Percentiles rank a stretch among this genome's conserved stretches.
phyloP scores from a whole-genome alignment of 2,113 vertebrate genomes.

The Gavialis gangeticus region DNA sequence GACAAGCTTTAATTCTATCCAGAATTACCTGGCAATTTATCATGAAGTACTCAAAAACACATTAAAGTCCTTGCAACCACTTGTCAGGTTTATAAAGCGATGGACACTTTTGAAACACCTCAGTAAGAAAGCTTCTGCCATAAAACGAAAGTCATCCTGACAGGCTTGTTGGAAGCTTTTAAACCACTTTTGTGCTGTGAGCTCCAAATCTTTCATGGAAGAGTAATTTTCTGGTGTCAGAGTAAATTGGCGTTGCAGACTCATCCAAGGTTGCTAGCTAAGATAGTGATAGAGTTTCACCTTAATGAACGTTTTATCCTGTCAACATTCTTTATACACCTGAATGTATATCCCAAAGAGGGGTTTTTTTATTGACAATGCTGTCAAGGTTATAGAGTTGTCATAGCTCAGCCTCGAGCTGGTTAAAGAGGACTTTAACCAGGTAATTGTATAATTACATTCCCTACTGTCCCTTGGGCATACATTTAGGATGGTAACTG shows the following conservation, averaged over 20 bases:
- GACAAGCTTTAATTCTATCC: background rate
- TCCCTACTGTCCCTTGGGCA: background rate
- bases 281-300: background rate
- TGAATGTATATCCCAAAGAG: background rate
- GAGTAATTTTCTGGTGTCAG: background rate
- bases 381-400: background rate
- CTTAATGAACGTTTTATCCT: background rate
- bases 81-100: background rate
- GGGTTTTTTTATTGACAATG: background rate
- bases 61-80: background rate
- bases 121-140: background rate
- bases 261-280: background rate
- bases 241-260: background rate
- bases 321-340: background rate
- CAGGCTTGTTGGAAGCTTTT: background rate
- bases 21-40: background rate
- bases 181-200: background rate
- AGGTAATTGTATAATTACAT: background rate
- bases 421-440: background rate
- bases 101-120: background rate
- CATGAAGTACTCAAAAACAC: background rate
- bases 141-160: background rate
- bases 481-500: background rate
- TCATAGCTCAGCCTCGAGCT: background rate
- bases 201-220: background rate